These are phyloP conservation scores for Candidula unifasciata DNA, from an alignment of 2,888 invertebrate genomes.

Conservation along the genomic window DNA sequence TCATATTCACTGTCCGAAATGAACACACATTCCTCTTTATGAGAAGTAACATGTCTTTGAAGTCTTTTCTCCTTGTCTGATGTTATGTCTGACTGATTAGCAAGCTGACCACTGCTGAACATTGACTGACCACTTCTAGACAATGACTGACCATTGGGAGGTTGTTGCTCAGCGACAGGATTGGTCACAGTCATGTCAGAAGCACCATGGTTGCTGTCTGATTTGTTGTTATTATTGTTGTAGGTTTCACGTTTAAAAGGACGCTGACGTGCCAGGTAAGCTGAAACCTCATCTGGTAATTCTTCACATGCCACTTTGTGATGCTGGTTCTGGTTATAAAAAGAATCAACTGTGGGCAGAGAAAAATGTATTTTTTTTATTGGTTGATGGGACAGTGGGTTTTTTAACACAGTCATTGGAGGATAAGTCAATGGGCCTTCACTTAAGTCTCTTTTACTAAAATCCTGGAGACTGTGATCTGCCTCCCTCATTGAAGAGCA, in stretches of 20 bases:
- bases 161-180: too few species aligned
- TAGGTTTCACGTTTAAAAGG: background rate
- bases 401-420: too few species aligned
- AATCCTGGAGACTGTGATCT: background rate
- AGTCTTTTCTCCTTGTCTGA: background rate
- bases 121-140: too few species aligned
- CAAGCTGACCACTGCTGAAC: background rate
- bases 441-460: background rate
- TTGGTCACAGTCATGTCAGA: background rate
- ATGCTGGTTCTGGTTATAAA: background rate
- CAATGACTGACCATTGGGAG: background rate
- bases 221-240: conserved; percentile 17
- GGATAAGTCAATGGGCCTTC: background rate
- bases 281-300: background rate
- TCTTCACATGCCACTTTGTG: background rate
- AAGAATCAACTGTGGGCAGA: background rate
- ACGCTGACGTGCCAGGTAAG: conserved; percentile 18
- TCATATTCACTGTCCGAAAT: background rate
- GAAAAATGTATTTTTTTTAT: background rate
- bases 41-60: background rate
- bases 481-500: background rate
- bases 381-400: too few species aligned
- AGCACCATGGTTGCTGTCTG: background rate
- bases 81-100: background rate
- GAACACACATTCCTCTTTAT: background rate